These are phyloP conservation scores for Natator depressus DNA, from an alignment of 2,113 vertebrate genomes.

Conservation along the genomic window DNA sequence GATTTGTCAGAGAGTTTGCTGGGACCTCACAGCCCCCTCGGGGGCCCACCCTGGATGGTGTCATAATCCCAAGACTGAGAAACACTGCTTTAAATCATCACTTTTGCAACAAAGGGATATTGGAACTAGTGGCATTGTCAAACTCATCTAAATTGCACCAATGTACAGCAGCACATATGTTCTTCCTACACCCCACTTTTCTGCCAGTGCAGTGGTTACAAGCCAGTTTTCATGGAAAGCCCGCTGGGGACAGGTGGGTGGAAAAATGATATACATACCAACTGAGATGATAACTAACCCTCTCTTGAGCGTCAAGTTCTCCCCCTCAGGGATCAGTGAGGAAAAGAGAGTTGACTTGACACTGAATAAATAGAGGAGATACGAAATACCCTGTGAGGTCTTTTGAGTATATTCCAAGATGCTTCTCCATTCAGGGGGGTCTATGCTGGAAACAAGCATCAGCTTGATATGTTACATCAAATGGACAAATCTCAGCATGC, in stretches of 20 bases:
- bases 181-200: slow-evolving; percentile 22
- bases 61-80: not conserved
- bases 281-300: slow-evolving; percentile 33
- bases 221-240: slow-evolving; percentile 34
- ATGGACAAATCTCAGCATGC: slow-evolving; percentile 73
- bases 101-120: not conserved
- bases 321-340: slow-evolving; percentile 42
- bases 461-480: slow-evolving; percentile 63
- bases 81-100: not conserved
- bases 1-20: not conserved
- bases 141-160: not conserved
- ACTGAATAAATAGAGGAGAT: slow-evolving; percentile 50
- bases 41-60: accelerated
- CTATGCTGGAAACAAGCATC: slow-evolving; percentile 50
- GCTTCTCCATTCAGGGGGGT: slow-evolving; percentile 48
- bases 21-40: not conserved
- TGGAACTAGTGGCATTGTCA: not conserved
- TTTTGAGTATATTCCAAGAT: slow-evolving; percentile 48
- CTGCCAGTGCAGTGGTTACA: slow-evolving; percentile 36
- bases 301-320: slow-evolving; percentile 23
- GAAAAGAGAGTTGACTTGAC: slow-evolving; percentile 40
- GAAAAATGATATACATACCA: slow-evolving; percentile 28
- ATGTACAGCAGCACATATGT: not conserved
- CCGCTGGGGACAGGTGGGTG: slow-evolving; percentile 37
- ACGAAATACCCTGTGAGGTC: slow-evolving; percentile 44